phyloP scores from a whole-genome alignment of 1,140 invertebrate genomes.

The Dendroctonus ponderosae region DNA sequence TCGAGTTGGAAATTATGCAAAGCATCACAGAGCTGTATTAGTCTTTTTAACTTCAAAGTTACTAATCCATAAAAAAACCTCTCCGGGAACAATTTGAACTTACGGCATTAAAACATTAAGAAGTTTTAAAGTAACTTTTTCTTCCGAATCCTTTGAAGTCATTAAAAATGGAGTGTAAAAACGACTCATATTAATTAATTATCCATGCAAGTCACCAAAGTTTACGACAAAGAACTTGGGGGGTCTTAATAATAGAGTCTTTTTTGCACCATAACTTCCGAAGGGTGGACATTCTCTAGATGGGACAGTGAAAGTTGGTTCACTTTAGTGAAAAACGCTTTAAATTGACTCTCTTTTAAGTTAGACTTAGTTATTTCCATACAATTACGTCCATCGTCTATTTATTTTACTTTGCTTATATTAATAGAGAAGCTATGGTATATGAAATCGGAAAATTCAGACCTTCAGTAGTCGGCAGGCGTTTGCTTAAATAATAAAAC shows the following conservation, averaged over 20 bases:
- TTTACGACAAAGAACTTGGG: conserved; percentile 23
- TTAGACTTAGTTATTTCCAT: too few species aligned
- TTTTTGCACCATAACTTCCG: conserved; percentile 12
- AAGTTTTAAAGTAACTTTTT: conserved; percentile 35
- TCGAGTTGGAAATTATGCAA: conserved; percentile 31
- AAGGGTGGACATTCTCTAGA: conserved; percentile 2
- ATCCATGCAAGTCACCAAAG: conserved; percentile 34
- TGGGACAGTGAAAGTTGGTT: too few species aligned
- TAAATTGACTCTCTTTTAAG: too few species aligned
- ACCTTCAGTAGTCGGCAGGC: too few species aligned
- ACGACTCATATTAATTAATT: conserved; percentile 36
- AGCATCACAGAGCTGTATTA: conserved; percentile 34
- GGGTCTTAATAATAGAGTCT: conserved; percentile 25
- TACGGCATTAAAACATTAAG: conserved; percentile 34
- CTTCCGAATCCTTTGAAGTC: conserved; percentile 29
- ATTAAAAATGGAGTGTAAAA: conserved; percentile 35
- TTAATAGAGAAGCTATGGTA: too few species aligned
- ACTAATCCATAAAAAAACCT: conserved; percentile 33
- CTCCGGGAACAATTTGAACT: conserved; percentile 34
- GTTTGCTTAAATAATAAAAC: too few species aligned
- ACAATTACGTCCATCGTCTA: too few species aligned
- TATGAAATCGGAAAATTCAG: too few species aligned
- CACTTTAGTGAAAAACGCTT: too few species aligned
- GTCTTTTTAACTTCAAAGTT: conserved; percentile 28
- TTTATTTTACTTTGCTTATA: too few species aligned